Percentiles rank a stretch among this genome's conserved stretches.
phyloP scores from a whole-genome alignment of 2,113 vertebrate species.

The Boleophthalmus pectinirostris region DNA sequence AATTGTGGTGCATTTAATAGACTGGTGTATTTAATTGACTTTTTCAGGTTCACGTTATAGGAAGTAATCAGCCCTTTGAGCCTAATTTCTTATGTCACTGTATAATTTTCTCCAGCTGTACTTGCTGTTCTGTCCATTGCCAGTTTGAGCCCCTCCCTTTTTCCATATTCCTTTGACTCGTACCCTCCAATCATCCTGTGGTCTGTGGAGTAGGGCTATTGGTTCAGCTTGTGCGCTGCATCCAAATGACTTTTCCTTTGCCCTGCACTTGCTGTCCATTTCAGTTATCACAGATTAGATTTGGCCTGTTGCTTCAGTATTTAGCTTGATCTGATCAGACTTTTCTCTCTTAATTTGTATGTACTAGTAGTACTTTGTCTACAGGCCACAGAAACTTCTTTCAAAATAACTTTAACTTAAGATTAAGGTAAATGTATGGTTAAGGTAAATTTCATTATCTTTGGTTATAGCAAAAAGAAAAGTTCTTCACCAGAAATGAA shows the following conservation, averaged over 20 bases:
- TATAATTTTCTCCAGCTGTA: constrained; percentile 24
- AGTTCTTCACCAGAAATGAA: too few species aligned
- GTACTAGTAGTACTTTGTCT: neutral
- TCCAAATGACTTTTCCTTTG: constrained; percentile 55
- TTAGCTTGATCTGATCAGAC: constrained; percentile 17
- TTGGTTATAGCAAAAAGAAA: neutral
- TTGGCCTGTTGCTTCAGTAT: constrained; percentile 27
- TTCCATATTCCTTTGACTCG: constrained; percentile 61
- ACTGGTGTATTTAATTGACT: neutral
- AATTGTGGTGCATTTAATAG: neutral
- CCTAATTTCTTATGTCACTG: constrained; percentile 41
- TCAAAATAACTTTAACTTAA: neutral
- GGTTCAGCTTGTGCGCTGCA: constrained; percentile 48
- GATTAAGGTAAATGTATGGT: too few species aligned
- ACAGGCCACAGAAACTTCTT: neutral
- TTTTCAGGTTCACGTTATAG: constrained; percentile 8
- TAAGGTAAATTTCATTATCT: neutral
- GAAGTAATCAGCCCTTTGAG: constrained; percentile 24
- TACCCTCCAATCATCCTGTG: constrained; percentile 65
- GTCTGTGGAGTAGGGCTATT: constrained; percentile 62
- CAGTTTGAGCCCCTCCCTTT: constrained; percentile 67
- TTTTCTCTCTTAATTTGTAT: neutral
- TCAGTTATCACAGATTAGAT: constrained; percentile 39
- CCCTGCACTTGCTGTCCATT: constrained; percentile 56
- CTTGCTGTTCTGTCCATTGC: constrained; percentile 47